A percentile compares a stretch with the other conserved stretches of the same genome.
These are phyloP conservation scores for Penelope pileata DNA, from an alignment of 2,113 vertebrate genomes.

Conservation along the genomic window DNA sequence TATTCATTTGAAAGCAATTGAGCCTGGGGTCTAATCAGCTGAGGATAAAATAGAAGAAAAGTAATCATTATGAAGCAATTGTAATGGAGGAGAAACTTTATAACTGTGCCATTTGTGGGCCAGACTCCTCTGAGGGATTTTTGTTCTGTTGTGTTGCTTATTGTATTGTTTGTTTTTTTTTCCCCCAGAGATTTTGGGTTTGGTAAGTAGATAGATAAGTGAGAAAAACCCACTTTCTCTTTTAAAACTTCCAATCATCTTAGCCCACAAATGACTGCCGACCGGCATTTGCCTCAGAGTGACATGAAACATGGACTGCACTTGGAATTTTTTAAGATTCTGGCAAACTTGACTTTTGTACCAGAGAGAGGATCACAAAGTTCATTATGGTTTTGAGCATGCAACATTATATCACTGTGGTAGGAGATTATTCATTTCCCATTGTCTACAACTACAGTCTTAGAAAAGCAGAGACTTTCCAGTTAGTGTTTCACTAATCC, in stretches of 20 bases:
- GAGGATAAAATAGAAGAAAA: constrained; percentile 35
- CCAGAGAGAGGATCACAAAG: neutral
- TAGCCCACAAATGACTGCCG: neutral
- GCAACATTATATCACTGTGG: neutral
- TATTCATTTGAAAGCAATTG: constrained; percentile 38
- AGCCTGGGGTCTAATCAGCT: constrained; percentile 44
- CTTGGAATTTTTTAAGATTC: neutral
- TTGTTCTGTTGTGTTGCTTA: neutral
- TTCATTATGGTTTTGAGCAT: neutral
- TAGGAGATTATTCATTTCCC: neutral
- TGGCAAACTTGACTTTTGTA: neutral
- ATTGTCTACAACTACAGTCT: neutral
- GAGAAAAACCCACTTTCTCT: neutral
- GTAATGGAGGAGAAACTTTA: constrained; percentile 6
- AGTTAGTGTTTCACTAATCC: neutral
- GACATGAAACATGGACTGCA: neutral
- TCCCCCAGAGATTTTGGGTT: neutral
- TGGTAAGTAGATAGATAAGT: neutral
- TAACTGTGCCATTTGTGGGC: neutral
- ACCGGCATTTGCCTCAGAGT: neutral
- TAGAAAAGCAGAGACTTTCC: neutral
- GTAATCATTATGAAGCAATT: constrained; percentile 42
- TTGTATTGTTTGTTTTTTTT: neutral
- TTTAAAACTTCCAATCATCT: neutral
- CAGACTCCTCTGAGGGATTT: neutral